These are phyloP conservation scores for Rhyacophila brunnea DNA, from an alignment of 1,140 invertebrate species.

Conservation along the genomic window DNA sequence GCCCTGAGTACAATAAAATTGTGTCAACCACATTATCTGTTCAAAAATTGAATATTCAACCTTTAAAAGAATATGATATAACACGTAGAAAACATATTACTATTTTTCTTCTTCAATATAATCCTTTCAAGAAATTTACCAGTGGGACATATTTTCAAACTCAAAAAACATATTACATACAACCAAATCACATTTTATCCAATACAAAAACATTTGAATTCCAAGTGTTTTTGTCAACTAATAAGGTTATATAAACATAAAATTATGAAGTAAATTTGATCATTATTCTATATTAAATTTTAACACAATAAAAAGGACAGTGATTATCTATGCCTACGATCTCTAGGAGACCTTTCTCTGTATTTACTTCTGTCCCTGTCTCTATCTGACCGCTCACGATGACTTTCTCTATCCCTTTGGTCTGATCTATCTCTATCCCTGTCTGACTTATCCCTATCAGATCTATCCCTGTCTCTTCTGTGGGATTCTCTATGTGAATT, in stretches of 20 bases:
- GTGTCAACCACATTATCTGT: no score
- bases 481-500: conserved; percentile 1
- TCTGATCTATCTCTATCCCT: conserved; percentile 34
- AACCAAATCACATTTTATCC: background rate
- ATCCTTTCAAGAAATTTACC: no score
- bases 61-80: no score
- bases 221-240: no score
- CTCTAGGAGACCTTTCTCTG: conserved; percentile 23
- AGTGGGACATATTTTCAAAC: no score
- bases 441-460: conserved; percentile 35
- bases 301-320: background rate
- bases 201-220: background rate
- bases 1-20: no score
- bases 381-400: conserved; percentile 9
- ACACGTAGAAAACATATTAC: no score
- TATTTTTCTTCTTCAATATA: no score
- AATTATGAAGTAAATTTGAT: no score
- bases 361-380: conserved; percentile 45
- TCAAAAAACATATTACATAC: background rate
- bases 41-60: no score
- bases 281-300: no score
- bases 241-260: no score
- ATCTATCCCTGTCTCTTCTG: conserved; percentile 14
- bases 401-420: conserved; percentile 43
- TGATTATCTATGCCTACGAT: conserved; percentile 8